Percentiles rank a stretch among this genome's conserved stretches.
phyloP scores from a whole-genome alignment of 2,113 vertebrate species.

The Mustelus asterias region DNA sequence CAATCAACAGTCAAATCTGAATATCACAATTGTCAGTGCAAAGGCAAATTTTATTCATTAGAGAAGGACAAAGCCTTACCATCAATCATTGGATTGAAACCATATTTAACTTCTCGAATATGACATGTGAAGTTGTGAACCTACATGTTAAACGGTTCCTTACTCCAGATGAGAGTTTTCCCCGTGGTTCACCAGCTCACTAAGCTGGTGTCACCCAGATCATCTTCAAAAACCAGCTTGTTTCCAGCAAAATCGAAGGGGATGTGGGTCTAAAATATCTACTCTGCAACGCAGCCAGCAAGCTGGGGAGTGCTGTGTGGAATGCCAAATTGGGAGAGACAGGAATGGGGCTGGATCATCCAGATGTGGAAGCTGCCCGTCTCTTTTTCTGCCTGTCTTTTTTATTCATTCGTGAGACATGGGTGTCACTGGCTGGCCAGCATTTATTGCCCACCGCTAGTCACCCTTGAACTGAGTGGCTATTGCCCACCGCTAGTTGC shows the following conservation, averaged over 20 bases:
- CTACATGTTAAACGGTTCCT: background rate
- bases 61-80: background rate
- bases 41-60: no score
- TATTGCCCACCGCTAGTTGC: no score
- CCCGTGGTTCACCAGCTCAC: background rate
- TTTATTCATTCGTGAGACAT: no score
- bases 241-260: background rate
- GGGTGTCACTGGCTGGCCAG: no score
- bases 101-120: background rate
- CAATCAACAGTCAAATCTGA: no score
- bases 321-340: background rate
- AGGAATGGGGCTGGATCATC: background rate
- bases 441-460: no score
- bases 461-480: no score
- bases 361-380: background rate
- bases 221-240: background rate
- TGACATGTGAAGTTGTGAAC: background rate
- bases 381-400: background rate
- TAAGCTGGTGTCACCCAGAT: background rate
- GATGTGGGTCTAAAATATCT: no score
- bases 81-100: background rate
- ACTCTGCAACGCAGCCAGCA: no score
- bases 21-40: no score
- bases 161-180: background rate
- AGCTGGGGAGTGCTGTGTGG: no score